Base-by-base conservation (phyloP, 2,797 vertebrate species). In the Philypnodon macrostomus region DNA sequence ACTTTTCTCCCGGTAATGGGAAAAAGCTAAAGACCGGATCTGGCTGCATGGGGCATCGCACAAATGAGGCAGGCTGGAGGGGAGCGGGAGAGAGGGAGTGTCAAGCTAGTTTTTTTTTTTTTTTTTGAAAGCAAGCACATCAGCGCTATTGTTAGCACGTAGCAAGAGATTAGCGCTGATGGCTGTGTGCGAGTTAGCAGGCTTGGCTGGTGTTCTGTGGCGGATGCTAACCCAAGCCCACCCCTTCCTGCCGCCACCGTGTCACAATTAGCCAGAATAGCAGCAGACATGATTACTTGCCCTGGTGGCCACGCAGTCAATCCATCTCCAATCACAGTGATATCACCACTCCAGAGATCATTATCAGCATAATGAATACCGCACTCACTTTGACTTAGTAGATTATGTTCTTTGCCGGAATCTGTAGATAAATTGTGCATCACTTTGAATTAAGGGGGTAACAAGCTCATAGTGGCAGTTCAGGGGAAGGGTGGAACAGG, bases 111-210 rank as follows among this genome's bases (percentile, higher is more conserved):
- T 41, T 5, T 26, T 10, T 26, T 3, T 40, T 13, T 23, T 13
- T 21, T 15, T 41, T 18, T 19, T 58, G 71, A 78, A 84, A 71
- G 75, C 62, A 59, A 72, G 69, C 71, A 76, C 76, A 86, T 86
- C 84, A 85, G 81, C 48, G 65, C 81, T 80, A 85, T 87, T 88
- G 83, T 87, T 84, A 81, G 70, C 63, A 79, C 79, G 58, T 80
- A 78, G 80, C 67, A 48, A 76, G 83, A 84, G 79, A 84, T 86
- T 85, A 83, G 73, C 45, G 12, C 67, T 83, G 75, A 73, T 73
- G 77, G 65, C 67, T 80, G 63, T 33, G 70, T 74, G 57, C n/a
- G 73, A 75, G 62, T 76, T 77, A 61, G 64, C 52, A 65, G 72
- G 64, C 77, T 81, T 85, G 79, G 71, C 79, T 80, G 80, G 76